Evolutionary conservation across 2,888 invertebrate genomes (phyloP), one percentile per base, ranked within the genome.

Genomic region (Eupithecia exiguata): DNA sequence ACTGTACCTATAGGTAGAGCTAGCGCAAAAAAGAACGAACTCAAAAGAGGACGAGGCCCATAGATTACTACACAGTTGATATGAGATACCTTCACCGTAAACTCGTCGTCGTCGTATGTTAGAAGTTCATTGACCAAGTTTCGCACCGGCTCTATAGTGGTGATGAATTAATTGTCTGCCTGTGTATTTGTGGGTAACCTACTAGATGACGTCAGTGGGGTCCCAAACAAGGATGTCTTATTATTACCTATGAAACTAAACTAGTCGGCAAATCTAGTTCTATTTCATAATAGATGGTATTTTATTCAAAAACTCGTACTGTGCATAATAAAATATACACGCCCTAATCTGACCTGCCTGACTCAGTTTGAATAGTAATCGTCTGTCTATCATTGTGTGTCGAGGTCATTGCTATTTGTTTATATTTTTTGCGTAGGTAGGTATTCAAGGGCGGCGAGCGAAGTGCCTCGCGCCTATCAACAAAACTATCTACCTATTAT

Each of bases 151-250:
- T 14, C 38, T 89, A 89, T 90, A 90, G 69, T 91, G 35, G 21
- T 65, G 91, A 87, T 90, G 91, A 93, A 91, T 91, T 92, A 43
- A 93, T 92, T 93, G 93, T 94, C 66, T 66, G 94, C 93, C 93
- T 94, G 92, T 94, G 94, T 93, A 92, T 93, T 93, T 94, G 91
- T 94, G 91, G 94, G 94, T 94, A 93, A 92, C 88, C 89, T 88
- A 89, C 89, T 91, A 90, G 87, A 89, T 92, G 91, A 93, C 92
- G 90, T 92, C 88, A 88, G 88, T 87, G 87, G 91, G 93, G 92
- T 89, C 89, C 91, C 92, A 89, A 90, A 88, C 89, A 84, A 85
- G 75, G 35, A 49, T 67, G 67, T 67, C 67, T 46, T 82, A 40
- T 68, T 46, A 70, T 84, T 85, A 86, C 86, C n/a, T 21, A 58